Evolutionary conservation across 2,113 vertebrate species (phyloP).

Genomic region (Tragelaphus strepsiceros): DNA sequence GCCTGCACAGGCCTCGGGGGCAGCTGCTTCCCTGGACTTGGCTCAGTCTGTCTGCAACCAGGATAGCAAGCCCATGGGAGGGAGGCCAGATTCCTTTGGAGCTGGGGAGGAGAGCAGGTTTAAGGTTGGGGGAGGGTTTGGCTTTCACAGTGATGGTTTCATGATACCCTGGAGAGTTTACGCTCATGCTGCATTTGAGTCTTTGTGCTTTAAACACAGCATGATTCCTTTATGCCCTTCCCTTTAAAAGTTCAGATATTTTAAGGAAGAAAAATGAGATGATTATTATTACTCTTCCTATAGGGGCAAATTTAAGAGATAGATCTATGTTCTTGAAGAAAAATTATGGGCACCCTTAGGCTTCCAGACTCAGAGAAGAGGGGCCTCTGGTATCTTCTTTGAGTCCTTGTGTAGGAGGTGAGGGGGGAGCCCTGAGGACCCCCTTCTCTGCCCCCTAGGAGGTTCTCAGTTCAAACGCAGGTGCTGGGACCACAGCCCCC

Average conservation of each 20-base stretch:
- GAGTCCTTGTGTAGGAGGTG: neutral
- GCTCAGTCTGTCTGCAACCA: neutral
- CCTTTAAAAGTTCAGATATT: conserved; percentile 15
- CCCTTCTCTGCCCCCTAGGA: neutral
- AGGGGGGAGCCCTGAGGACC: neutral
- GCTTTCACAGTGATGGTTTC: neutral
- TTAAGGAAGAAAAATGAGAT: conserved; percentile 44
- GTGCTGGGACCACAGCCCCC: neutral
- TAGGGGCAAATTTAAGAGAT: neutral
- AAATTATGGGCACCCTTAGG: neutral
- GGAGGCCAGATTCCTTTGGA: neutral
- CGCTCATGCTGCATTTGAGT: neutral
- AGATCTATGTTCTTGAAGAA: neutral
- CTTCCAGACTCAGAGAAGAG: neutral
- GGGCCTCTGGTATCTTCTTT: neutral
- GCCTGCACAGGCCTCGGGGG: neutral
- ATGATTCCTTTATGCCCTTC: neutral
- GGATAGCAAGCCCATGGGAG: neutral
- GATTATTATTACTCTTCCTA: neutral
- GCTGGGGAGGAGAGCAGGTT: neutral
- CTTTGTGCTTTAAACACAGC: conserved; percentile 14
- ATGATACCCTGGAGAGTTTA: neutral
- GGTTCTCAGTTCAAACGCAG: neutral
- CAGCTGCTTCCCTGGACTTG: neutral
- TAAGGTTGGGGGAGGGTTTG: neutral